phyloP scores from a whole-genome alignment of 1,140 invertebrate genomes.

The Triops cancriformis region DNA sequence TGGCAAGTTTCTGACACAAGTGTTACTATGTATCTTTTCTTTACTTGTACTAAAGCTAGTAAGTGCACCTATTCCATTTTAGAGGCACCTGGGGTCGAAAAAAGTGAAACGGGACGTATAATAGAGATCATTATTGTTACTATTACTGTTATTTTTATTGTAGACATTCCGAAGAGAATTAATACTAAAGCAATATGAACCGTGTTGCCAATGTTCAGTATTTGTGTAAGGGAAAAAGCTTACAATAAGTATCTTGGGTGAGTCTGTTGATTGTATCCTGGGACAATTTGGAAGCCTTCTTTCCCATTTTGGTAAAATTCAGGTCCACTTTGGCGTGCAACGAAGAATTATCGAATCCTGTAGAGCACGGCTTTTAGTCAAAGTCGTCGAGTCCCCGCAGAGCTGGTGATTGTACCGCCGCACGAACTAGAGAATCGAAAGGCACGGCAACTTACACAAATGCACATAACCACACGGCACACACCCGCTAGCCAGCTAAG shows the following conservation, averaged over 20 bases:
- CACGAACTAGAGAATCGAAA: not conserved
- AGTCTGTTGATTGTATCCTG: slow-evolving; percentile 82
- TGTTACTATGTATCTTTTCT: too few relatives aligned
- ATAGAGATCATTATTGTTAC: too few relatives aligned
- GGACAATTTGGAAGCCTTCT: slow-evolving; percentile 87
- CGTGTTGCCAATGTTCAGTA: slow-evolving; percentile 33
- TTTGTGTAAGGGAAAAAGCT: slow-evolving; percentile 46
- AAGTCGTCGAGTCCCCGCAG: not conserved
- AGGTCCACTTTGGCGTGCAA: not conserved
- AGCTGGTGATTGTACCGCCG: not conserved
- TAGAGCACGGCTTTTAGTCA: not conserved
- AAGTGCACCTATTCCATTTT: too few relatives aligned
- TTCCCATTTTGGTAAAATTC: slow-evolving; percentile 52
- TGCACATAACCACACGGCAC: not conserved
- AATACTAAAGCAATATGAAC: not conserved
- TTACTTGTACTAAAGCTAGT: too few relatives aligned
- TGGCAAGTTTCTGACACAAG: too few relatives aligned
- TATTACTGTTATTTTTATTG: too few relatives aligned
- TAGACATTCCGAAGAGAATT: not conserved
- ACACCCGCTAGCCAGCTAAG: not conserved
- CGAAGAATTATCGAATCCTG: too few relatives aligned
- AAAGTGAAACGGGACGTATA: too few relatives aligned
- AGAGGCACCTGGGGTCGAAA: too few relatives aligned
- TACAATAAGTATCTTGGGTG: slow-evolving; percentile 81
- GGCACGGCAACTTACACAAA: not conserved